Conservation (phyloP, 2,888 invertebrate genomes). For the Octonoba sinensis region DNA sequence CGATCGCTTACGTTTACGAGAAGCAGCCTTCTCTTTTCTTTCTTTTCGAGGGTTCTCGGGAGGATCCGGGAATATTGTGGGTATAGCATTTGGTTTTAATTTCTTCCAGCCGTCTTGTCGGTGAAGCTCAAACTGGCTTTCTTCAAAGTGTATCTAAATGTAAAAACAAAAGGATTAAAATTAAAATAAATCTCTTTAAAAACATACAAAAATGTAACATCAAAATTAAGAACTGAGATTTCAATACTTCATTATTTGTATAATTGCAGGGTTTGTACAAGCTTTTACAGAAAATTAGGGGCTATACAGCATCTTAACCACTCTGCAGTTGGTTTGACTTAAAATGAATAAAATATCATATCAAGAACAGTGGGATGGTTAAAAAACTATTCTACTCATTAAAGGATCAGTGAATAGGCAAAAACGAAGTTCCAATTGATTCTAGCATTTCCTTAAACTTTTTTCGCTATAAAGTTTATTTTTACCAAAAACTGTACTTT, state of each 20-base stretch:
- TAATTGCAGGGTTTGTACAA: too few species aligned
- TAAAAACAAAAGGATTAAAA: neutral
- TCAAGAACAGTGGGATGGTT: too few species aligned
- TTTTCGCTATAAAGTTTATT: neutral
- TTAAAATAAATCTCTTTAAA: neutral
- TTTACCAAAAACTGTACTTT: neutral
- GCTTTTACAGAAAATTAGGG: too few species aligned
- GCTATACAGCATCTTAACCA: too few species aligned
- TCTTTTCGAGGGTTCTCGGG: conserved; percentile 19
- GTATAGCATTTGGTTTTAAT: conserved; percentile 57
- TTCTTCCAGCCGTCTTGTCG: conserved; percentile 55
- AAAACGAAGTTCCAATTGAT: neutral
- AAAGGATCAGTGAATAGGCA: neutral
- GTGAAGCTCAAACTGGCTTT: conserved; percentile 53
- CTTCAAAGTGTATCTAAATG: conserved; percentile 53
- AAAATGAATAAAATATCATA: too few species aligned
- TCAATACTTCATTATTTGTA: too few species aligned
- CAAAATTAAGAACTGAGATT: neutral
- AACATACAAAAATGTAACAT: neutral
- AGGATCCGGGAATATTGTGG: conserved; percentile 46
- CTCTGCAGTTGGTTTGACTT: too few species aligned
- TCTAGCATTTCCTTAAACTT: neutral
- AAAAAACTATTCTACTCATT: too few species aligned
- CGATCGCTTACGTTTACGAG: conserved; percentile 32
- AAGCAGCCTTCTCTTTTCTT: neutral